phyloP scores from a whole-genome alignment of 2,888 invertebrate genomes.

The Nemapogon koenigi region DNA sequence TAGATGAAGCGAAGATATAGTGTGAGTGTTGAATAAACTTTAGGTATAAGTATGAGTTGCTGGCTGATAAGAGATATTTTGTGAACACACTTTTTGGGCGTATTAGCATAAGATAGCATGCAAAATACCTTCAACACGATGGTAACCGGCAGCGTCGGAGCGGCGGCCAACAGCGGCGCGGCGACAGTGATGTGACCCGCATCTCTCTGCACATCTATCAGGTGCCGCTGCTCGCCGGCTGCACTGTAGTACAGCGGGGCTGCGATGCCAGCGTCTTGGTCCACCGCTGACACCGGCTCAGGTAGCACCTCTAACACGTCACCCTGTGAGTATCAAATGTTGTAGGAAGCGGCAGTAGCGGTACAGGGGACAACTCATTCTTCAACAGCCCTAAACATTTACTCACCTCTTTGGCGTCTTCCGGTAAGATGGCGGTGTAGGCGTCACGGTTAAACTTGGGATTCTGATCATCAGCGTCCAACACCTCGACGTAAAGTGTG shows the following conservation, averaged over 20 bases:
- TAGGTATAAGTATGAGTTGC: too few relatives aligned
- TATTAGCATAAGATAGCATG: too few relatives aligned
- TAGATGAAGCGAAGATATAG: too few relatives aligned
- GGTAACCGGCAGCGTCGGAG: constrained; percentile 74
- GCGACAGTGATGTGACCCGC: constrained; percentile 69
- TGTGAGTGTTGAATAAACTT: too few relatives aligned
- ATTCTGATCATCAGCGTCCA: constrained; percentile 93
- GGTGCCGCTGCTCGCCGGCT: constrained; percentile 67
- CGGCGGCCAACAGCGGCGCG: constrained; percentile 63
- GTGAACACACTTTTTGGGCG: too few relatives aligned
- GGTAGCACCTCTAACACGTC: constrained; percentile 72
- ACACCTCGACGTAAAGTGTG: constrained; percentile 73
- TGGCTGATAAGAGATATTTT: too few relatives aligned
- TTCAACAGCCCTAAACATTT: neutral
- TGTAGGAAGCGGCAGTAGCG: neutral
- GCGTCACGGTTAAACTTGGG: constrained; percentile 80
- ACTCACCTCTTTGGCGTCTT: constrained; percentile 58
- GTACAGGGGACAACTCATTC: neutral
- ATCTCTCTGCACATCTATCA: constrained; percentile 69
- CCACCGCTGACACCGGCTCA: constrained; percentile 75
- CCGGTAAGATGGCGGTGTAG: constrained; percentile 73
- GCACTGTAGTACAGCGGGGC: constrained; percentile 75
- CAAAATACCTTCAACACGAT: constrained; percentile 82
- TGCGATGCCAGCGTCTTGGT: constrained; percentile 82
- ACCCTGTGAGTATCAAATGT: constrained; percentile 42